These are phyloP conservation scores for Drosophila aldrichi DNA, from an alignment of 2,888 invertebrate species.

Conservation along the genomic window DNA sequence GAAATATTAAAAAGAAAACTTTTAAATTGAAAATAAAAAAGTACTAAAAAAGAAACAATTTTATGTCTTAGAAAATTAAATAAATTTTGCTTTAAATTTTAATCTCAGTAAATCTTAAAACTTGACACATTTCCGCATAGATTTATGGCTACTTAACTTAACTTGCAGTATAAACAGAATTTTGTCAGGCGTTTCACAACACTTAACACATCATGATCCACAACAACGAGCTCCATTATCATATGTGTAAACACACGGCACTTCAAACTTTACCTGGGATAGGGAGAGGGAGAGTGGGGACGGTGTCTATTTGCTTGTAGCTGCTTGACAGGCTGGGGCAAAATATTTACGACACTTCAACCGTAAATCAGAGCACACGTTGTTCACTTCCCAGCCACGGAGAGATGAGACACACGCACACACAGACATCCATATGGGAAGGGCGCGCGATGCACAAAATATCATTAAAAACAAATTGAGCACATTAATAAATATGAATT, in stretches of 20 bases:
- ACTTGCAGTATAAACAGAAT: conserved; percentile 26
- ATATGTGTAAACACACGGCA: conserved; percentile 43
- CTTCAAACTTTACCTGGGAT: conserved; percentile 31
- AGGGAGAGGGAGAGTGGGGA: not conserved
- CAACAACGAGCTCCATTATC: conserved; percentile 38
- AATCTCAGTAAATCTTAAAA: not conserved
- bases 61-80: not conserved
- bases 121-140: not conserved
- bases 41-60: not conserved
- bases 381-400: conserved; percentile 28
- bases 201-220: conserved; percentile 20
- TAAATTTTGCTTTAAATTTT: not conserved
- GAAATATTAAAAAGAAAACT: not conserved
- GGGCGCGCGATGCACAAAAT: conserved; percentile 27
- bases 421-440: not conserved
- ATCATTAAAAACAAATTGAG: conserved; percentile 74
- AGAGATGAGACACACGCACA: not conserved
- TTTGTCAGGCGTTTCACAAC: conserved; percentile 11
- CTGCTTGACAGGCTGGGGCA: conserved; percentile 22
- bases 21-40: not conserved
- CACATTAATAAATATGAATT: conserved; percentile 75
- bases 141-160: conserved; percentile 27
- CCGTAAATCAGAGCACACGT: conserved; percentile 45
- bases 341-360: conserved; percentile 45
- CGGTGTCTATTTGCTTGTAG: conserved; percentile 4